Conservation (phyloP, 2,888 invertebrate genomes). For the Imbricaverruca yamaguchii region DNA sequence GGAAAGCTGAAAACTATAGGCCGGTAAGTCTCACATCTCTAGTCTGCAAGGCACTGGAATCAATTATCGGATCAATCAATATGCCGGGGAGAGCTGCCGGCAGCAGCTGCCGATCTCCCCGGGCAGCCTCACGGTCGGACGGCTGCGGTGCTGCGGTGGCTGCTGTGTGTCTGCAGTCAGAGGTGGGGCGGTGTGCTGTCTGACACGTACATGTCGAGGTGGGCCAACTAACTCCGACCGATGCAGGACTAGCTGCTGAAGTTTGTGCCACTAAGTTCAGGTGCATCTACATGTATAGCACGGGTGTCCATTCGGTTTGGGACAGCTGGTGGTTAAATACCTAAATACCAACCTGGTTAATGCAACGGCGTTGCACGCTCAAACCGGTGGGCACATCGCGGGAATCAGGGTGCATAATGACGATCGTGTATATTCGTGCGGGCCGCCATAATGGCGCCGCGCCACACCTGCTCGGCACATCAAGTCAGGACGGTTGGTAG, state of each 20-base stretch:
- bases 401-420: rapidly evolving
- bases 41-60: too few species aligned
- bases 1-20: too few species aligned
- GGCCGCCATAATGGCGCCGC: neutral
- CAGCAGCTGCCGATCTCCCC: too few species aligned
- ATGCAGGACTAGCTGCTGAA: neutral
- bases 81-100: too few species aligned
- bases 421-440: neutral
- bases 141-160: neutral
- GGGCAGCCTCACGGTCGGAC: neutral
- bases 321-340: neutral
- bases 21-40: too few species aligned
- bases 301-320: neutral
- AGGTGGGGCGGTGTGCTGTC: neutral
- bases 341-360: neutral
- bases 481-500: neutral
- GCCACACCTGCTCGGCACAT: neutral
- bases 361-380: neutral
- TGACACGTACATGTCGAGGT: neutral
- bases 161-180: neutral
- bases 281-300: neutral
- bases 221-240: neutral
- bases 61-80: too few species aligned
- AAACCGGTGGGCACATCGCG: neutral
- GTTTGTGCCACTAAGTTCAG: neutral